These are phyloP conservation scores for Chrysolina oricalcia DNA, from an alignment of 2,888 invertebrate genomes.

Conservation along the genomic window DNA sequence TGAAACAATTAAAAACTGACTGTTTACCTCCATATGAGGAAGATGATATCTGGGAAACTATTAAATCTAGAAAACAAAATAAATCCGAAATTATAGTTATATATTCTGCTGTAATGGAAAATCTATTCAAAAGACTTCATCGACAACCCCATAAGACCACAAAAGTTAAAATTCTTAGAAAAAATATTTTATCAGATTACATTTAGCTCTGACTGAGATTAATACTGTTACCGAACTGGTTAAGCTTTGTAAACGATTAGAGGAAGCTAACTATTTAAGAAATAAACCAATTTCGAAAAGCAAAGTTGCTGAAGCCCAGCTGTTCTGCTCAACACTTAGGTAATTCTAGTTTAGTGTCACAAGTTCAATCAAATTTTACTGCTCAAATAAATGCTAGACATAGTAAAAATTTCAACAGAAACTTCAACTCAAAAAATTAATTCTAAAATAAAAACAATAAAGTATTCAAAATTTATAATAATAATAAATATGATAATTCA, in stretches of 20 bases:
- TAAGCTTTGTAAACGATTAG: not conserved
- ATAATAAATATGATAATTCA: not conserved
- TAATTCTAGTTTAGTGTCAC: not conserved
- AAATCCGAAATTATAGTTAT: constrained; percentile 23
- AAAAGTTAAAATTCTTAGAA: not conserved
- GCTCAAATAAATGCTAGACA: not conserved
- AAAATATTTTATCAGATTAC: constrained; percentile 19
- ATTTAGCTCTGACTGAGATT: constrained; percentile 6
- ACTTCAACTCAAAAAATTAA: not conserved
- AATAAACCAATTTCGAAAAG: not conserved
- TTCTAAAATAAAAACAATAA: not conserved
- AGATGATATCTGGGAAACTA: constrained; percentile 16
- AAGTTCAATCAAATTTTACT: not conserved
- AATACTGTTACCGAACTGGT: not conserved
- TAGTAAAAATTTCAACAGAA: not conserved
- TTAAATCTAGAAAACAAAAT: constrained; percentile 27
- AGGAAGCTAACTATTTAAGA: not conserved
- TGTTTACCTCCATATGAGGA: constrained; percentile 22
- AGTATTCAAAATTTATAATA: not conserved
- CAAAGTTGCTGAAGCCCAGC: not conserved
- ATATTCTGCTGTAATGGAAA: constrained; percentile 30
- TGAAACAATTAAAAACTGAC: constrained; percentile 12
- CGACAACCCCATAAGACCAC: not conserved
- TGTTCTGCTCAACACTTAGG: not conserved
- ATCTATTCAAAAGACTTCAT: constrained; percentile 7